These are phyloP conservation scores for Albula glossodonta DNA, from an alignment of 2,113 vertebrate genomes.

Conservation along the genomic window DNA sequence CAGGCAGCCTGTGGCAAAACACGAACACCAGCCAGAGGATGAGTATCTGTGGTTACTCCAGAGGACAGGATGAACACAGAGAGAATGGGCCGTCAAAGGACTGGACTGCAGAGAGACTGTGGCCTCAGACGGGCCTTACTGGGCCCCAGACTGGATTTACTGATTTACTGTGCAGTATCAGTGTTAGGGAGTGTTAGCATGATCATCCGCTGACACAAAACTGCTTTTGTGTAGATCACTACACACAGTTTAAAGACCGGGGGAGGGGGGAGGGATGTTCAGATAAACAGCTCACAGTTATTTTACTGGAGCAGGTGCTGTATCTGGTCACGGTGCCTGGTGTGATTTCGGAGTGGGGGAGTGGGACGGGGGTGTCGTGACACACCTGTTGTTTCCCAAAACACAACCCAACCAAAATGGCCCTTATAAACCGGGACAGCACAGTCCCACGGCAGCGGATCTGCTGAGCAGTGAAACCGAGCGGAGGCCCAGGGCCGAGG, in stretches of 20 bases:
- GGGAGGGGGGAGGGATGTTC: slow-evolving; percentile 36
- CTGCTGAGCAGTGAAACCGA: background rate
- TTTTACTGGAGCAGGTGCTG: slow-evolving; percentile 58
- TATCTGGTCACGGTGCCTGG: slow-evolving; percentile 46
- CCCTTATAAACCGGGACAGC: too few species aligned
- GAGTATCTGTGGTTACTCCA: too few species aligned
- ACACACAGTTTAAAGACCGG: slow-evolving; percentile 29
- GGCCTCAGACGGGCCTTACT: background rate
- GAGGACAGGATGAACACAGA: too few species aligned
- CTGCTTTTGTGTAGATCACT: background rate
- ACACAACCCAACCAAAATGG: slow-evolving; percentile 20
- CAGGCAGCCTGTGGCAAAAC: too few species aligned
- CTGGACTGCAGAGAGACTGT: too few species aligned
- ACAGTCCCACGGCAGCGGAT: too few species aligned
- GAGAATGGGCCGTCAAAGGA: too few species aligned
- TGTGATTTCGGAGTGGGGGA: background rate
- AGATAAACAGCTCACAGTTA: slow-evolving; percentile 29
- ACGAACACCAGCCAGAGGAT: too few species aligned
- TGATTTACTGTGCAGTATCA: background rate
- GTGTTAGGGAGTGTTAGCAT: background rate
- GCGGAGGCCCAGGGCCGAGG: slow-evolving; percentile 45
- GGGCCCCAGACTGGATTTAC: slow-evolving; percentile 16
- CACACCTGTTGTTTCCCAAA: slow-evolving; percentile 63
- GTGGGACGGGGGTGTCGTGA: too few species aligned
- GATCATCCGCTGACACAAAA: background rate